Evolutionary conservation across 2,797 vertebrate species (phyloP).

Genomic region (Moxostoma hubbsi): DNA sequence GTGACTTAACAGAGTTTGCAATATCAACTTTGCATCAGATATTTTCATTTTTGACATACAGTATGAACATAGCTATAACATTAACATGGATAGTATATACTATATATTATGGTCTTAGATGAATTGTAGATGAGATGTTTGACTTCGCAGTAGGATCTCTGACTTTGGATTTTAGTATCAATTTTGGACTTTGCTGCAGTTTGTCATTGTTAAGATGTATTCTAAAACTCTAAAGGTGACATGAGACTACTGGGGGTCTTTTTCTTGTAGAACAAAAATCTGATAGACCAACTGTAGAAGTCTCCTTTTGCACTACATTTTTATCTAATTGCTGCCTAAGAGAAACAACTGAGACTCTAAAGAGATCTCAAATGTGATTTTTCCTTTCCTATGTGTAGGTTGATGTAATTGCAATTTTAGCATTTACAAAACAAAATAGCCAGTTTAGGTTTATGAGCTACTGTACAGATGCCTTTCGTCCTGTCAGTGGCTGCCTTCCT

Average conservation of each 20-base stretch:
- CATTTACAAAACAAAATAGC: constrained; percentile 2
- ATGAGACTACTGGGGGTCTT: not conserved
- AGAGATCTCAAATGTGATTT: not conserved
- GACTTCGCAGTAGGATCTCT: not conserved
- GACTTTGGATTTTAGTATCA: not conserved
- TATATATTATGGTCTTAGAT: not conserved
- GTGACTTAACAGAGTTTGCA: not conserved
- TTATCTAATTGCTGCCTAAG: not conserved
- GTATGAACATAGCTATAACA: not conserved
- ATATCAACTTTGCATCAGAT: not conserved
- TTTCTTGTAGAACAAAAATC: not conserved
- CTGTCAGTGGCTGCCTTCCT: not conserved
- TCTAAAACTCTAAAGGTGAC: not conserved
- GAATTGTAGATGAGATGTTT: not conserved
- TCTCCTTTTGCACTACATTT: not conserved
- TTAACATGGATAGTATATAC: not conserved
- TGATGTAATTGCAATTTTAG: not conserved
- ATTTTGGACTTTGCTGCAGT: not conserved
- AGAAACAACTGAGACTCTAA: not conserved
- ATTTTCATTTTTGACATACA: not conserved
- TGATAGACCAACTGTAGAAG: not conserved
- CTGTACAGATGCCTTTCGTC: constrained; percentile 6
- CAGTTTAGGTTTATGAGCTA: constrained; percentile 11
- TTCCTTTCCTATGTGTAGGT: not conserved
- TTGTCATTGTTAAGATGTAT: not conserved